Percentiles rank a stretch among this genome's conserved stretches.
Conservation (phyloP, 2,113 vertebrate species). For the Rhineura floridana region DNA sequence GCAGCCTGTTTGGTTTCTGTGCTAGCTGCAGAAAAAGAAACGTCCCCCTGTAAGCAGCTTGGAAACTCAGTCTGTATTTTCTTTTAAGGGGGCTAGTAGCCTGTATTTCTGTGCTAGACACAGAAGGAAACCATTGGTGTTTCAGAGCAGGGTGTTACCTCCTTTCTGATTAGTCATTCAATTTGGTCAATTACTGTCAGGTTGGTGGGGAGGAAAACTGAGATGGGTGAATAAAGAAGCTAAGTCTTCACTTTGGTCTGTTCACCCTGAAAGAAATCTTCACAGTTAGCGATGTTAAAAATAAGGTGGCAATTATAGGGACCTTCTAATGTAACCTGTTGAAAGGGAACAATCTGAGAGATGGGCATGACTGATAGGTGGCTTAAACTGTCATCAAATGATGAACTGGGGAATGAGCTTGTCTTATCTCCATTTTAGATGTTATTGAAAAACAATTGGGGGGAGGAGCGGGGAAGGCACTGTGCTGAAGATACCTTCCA, state of each 20-base stretch:
- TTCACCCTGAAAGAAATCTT: neutral
- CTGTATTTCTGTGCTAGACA: neutral
- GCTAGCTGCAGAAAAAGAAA: neutral
- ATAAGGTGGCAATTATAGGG: neutral
- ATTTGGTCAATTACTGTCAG: neutral
- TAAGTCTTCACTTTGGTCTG: neutral
- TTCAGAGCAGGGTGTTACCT: neutral
- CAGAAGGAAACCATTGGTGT: neutral
- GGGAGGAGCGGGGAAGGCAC: neutral
- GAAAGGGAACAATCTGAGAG: neutral
- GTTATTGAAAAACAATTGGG: neutral
- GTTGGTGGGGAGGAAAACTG: neutral
- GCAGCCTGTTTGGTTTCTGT: neutral
- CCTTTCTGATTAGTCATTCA: neutral
- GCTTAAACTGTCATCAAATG: neutral
- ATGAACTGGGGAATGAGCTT: neutral
- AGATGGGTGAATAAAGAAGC: neutral
- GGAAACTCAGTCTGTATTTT: too few relatives aligned
- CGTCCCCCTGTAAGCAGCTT: too few relatives aligned
- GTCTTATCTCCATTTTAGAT: neutral
- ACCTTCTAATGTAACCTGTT: neutral
- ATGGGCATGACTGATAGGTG: neutral
- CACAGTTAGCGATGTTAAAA: neutral
- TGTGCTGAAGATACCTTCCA: neutral
- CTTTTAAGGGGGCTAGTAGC: too few relatives aligned